phyloP scores from a whole-genome alignment of 1,140 invertebrate genomes.

The Drosophila trapezifrons region DNA sequence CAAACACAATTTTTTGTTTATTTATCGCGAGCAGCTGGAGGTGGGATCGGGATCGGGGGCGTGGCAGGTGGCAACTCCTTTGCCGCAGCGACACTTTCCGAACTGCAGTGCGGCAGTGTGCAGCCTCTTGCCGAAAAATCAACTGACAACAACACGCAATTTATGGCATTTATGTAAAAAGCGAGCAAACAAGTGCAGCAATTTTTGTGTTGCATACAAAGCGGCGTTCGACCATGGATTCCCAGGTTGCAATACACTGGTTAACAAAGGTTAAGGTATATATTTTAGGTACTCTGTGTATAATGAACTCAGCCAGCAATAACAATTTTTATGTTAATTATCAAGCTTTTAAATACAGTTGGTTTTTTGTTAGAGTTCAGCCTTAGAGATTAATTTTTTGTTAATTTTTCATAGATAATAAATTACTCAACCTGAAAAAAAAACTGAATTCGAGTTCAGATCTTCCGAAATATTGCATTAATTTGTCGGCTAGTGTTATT shows the following conservation, averaged over 20 bases:
- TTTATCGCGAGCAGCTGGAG: conserved; percentile 30
- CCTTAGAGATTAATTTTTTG: too few species aligned
- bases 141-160: conserved; percentile 68
- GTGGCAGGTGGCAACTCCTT: conserved; percentile 26
- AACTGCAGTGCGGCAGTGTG: conserved; percentile 20
- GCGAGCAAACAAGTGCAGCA: conserved; percentile 42
- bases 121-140: conserved; percentile 47
- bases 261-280: conserved; percentile 25
- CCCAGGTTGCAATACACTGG: conserved; percentile 20
- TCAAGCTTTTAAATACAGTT: not conserved
- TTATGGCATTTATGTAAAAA: conserved; percentile 74
- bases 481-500: conserved; percentile 4
- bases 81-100: conserved; percentile 53
- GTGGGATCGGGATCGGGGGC: not conserved
- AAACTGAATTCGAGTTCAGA: not conserved
- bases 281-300: not conserved
- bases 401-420: too few species aligned
- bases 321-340: not conserved
- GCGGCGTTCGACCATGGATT: conserved; percentile 25
- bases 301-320: not conserved
- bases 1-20: conserved; percentile 59
- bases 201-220: conserved; percentile 64
- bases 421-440: not conserved
- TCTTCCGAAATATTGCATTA: not conserved
- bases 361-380: not conserved